Percentiles rank a stretch among this genome's conserved stretches.
Conservation (phyloP, 1,140 invertebrate genomes). For the Zelostemma sp. region DNA sequence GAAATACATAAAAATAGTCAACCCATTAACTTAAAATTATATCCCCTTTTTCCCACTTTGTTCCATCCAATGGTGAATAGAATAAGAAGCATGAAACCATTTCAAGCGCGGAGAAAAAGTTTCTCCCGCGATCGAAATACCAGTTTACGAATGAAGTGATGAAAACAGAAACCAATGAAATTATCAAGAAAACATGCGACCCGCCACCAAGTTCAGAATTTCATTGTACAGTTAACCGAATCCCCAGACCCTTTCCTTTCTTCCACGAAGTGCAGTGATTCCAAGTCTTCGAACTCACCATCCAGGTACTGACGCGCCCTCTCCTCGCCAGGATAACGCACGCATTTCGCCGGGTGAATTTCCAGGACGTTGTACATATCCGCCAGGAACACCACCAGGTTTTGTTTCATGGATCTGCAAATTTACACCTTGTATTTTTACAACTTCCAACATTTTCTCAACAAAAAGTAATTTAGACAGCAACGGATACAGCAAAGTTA, state of each 20-base stretch:
- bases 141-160: conserved; percentile 53
- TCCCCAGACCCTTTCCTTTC: not conserved
- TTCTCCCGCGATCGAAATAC: conserved; percentile 49
- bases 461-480: conserved; percentile 12
- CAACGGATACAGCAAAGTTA: conserved; percentile 9
- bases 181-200: conserved; percentile 52
- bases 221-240: conserved; percentile 10
- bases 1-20: conserved; percentile 68
- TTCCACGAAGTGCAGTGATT: not conserved
- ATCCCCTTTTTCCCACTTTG: not conserved
- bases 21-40: conserved; percentile 24
- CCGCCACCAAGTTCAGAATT: conserved; percentile 54
- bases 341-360: conserved; percentile 91
- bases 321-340: conserved; percentile 80
- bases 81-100: conserved; percentile 67
- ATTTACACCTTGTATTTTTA: not conserved
- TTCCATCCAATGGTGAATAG: no score
- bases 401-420: conserved; percentile 79
- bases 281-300: conserved; percentile 55
- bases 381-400: conserved; percentile 93
- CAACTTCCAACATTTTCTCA: not conserved
- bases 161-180: conserved; percentile 55
- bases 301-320: conserved; percentile 65
- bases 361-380: conserved; percentile 97
- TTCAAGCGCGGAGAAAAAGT: conserved; percentile 53